Evolutionary conservation across 2,113 vertebrate genomes (phyloP).

Genomic region (Mobula hypostoma): DNA sequence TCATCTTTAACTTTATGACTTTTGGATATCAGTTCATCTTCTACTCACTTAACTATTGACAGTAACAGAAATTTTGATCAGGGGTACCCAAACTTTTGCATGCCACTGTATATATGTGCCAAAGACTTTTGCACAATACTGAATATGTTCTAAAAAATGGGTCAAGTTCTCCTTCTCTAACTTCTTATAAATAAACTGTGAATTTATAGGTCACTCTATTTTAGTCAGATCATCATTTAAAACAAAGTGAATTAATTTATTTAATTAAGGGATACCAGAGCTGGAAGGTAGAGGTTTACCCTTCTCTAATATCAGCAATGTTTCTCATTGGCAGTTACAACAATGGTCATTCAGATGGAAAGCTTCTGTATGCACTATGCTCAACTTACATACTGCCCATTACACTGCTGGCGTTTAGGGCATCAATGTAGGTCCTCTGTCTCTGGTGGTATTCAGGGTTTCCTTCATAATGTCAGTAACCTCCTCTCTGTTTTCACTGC

Average conservation of each 20-base stretch:
- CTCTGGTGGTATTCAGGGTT: too few species aligned
- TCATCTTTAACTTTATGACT: too few species aligned
- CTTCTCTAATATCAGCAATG: neutral
- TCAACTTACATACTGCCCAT: neutral
- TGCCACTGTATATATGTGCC: too few species aligned
- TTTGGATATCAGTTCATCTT: too few species aligned
- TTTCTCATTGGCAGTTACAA: neutral
- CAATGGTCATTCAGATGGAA: neutral
- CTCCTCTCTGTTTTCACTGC: too few species aligned
- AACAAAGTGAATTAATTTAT: neutral
- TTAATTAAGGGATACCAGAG: neutral
- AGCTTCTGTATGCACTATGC: neutral
- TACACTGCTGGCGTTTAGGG: too few species aligned
- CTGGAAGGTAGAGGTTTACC: neutral
- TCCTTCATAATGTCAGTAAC: too few species aligned
- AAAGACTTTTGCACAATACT: too few species aligned
- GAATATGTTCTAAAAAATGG: neutral
- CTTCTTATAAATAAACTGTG: neutral
- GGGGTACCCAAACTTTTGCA: too few species aligned
- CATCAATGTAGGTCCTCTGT: too few species aligned
- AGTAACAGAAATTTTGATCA: too few species aligned
- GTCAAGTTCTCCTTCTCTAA: neutral
- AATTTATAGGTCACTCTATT: neutral
- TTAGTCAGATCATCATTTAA: neutral
- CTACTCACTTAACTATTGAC: too few species aligned